A percentile compares a stretch with the other conserved stretches of the same genome.
Evolutionary conservation across 2,797 vertebrate species (phyloP).

Genomic region (Typhlichthys subterraneus): DNA sequence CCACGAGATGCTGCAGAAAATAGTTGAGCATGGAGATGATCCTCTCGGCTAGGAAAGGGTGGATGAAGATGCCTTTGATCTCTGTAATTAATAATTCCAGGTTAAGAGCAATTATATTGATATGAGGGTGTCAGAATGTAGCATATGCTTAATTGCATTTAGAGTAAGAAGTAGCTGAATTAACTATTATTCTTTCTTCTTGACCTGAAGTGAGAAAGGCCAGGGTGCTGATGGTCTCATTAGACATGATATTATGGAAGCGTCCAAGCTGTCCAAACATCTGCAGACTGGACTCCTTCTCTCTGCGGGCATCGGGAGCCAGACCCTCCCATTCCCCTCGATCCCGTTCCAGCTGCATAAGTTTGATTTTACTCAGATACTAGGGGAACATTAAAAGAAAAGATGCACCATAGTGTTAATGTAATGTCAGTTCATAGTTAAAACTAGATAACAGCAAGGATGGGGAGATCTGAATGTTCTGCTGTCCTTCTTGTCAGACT

Average conservation of each 20-base stretch:
- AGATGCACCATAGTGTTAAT: not conserved
- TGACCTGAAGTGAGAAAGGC: constrained; percentile 96
- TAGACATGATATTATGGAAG: constrained; percentile 99
- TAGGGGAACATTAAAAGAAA: constrained; percentile 53
- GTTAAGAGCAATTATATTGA: not conserved
- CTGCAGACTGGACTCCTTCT: constrained; percentile 95
- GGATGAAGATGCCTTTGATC: constrained; percentile 93
- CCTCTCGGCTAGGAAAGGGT: constrained; percentile 94
- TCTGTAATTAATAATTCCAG: constrained; percentile 73
- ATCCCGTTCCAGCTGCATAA: constrained; percentile 95
- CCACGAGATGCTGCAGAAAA: constrained; percentile 96
- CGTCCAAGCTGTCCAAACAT: constrained; percentile 97
- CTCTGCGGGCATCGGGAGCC: constrained; percentile 86
- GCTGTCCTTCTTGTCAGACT: not conserved
- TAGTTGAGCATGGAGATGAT: constrained; percentile 99
- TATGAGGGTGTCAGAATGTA: not conserved
- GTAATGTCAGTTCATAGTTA: too few relatives aligned
- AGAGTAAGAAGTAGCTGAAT: too few relatives aligned
- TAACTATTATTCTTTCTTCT: constrained; percentile 17
- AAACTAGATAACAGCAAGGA: not conserved
- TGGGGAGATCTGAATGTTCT: not conserved
- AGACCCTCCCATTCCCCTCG: constrained; percentile 91
- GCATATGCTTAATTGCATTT: too few relatives aligned
- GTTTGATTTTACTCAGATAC: constrained; percentile 98
- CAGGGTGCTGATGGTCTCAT: constrained; percentile 96